phyloP scores from a whole-genome alignment of 2,113 vertebrate species.

The Anser cygnoides region DNA sequence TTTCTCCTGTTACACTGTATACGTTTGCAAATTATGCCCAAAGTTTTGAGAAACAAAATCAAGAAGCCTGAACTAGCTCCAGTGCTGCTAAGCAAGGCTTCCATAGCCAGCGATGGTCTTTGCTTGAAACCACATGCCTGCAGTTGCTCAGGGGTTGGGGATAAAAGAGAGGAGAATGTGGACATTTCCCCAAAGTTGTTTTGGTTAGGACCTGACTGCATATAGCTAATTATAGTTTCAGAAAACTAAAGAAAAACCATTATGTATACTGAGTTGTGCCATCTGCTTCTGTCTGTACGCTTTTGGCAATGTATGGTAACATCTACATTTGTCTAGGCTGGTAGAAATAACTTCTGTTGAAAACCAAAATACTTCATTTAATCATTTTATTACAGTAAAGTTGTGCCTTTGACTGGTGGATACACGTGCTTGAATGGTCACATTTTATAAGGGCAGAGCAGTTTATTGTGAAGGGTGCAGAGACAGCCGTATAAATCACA shows the following conservation, averaged over 20 bases:
- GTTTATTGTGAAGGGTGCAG: background rate
- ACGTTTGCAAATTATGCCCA: background rate
- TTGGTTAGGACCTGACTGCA: background rate
- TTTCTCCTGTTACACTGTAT: background rate
- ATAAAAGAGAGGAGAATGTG: background rate
- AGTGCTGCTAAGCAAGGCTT: background rate
- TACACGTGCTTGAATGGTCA: background rate
- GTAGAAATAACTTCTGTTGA: background rate
- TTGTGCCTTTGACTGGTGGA: background rate
- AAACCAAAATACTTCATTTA: background rate
- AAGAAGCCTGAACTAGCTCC: background rate
- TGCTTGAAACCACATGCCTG: background rate
- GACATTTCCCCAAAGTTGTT: background rate
- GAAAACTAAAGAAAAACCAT: background rate
- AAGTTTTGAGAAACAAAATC: background rate
- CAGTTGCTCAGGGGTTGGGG: background rate
- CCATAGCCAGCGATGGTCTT: background rate
- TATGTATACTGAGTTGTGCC: background rate
- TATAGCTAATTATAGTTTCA: too few species aligned
- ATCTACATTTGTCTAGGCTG: background rate
- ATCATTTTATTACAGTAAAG: background rate
- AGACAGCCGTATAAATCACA: background rate
- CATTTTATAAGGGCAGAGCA: background rate
- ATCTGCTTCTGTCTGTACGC: background rate
- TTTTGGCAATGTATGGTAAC: background rate